Evolutionary conservation across 2,888 invertebrate species (phyloP), one percentile per base, ranked within the genome.

Genomic region (Xylophagus ater): DNA sequence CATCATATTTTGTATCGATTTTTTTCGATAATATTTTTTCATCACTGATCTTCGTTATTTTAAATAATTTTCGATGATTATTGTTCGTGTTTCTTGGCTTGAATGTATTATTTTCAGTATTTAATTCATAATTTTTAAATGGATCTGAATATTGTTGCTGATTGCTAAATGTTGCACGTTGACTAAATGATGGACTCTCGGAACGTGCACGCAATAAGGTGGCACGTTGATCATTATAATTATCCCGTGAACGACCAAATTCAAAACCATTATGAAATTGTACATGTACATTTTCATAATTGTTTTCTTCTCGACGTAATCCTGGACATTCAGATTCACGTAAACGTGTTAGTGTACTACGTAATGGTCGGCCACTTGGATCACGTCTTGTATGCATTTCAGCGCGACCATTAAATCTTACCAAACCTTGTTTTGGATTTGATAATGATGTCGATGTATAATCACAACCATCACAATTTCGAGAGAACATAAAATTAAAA

Each of bases 401-500:
- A 13, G 57, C 56, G 8, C 53, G 49, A 3, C 54, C 56, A 45
- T 65, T 65, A 29, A 57, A 63, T 10, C 63, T 57, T 17, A 65
- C 56, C 44, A 65, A 52, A 41, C 64, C 62, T 42, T 63, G 63
- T 2, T 58, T 62, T 4, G 57, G 58, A 2, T 58, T 55, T n/a
- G 57, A 51, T 15, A 56, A 50, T n/a, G 36, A 12, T 4, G 35
- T 20, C 1, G 41, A 28, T 1, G 55, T 48, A 2, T 55, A 53
- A 24, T 61, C 61, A 40, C 65, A 65, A 34, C 57, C 59, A 3
- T 61, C 63, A 44, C 65, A 65, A 38, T 65, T 63, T 8, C 65
- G 58, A 2, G 65, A 65, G 40, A 65, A 65, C 65, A 65, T 65
- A 33, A 67, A 66, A 45, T 67, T 67, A 40, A 69, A 67, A 52